A percentile compares a stretch with the other conserved stretches of the same genome.
These are phyloP conservation scores for Salvator merianae DNA, from an alignment of 2,113 vertebrate genomes.

Conservation along the genomic window DNA sequence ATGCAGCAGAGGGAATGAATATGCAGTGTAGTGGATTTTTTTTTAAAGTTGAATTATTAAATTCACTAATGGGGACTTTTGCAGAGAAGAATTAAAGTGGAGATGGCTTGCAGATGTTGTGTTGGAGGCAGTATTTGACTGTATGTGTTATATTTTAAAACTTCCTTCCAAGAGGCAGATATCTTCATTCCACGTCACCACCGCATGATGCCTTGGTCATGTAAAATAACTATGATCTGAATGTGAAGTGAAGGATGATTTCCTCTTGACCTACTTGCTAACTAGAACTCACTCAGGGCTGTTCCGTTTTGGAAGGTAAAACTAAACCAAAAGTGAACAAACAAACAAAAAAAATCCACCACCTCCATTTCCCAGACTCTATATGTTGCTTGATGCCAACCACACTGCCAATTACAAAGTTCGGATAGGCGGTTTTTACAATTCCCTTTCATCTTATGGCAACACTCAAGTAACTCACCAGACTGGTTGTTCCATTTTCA, in stretches of 20 bases:
- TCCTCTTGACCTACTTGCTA: constrained; percentile 72
- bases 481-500: constrained; percentile 56
- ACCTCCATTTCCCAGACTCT: constrained; percentile 48
- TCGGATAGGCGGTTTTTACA: constrained; percentile 52
- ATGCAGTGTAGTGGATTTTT: not conserved
- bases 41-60: not conserved
- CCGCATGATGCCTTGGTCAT: constrained; percentile 32
- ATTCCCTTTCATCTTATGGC: constrained; percentile 58
- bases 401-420: constrained; percentile 55
- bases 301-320: constrained; percentile 60
- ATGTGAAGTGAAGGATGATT: constrained; percentile 60
- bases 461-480: constrained; percentile 65
- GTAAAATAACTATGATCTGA: constrained; percentile 71
- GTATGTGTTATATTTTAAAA: not conserved
- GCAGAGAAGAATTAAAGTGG: not conserved
- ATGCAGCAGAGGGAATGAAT: fast-evolving
- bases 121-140: constrained; percentile 9
- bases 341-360: not conserved
- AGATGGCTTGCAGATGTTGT: constrained; percentile 24
- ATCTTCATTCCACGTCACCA: constrained; percentile 20
- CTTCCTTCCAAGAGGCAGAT: constrained; percentile 43
- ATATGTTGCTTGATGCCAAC: constrained; percentile 50
- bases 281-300: constrained; percentile 46
- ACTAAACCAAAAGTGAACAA: not conserved
- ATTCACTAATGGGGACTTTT: not conserved